Evolutionary conservation across 2,113 vertebrate species (phyloP).

Genomic region (Takifugu flavidus): DNA sequence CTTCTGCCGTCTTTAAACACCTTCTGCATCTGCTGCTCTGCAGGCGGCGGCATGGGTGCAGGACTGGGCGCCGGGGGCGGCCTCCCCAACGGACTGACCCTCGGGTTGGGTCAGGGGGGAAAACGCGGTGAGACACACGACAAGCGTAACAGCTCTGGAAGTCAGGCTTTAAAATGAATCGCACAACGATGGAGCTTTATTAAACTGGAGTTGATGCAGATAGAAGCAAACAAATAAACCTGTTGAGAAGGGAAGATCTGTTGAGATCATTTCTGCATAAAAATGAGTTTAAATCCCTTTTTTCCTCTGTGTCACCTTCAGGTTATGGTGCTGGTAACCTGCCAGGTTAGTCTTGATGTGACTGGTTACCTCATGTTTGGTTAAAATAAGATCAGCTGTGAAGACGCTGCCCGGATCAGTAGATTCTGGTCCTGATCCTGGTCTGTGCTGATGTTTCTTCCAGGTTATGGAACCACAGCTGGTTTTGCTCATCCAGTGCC

Average conservation of each 20-base stretch:
- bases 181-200: background rate
- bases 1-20: background rate
- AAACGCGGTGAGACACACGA: constrained; percentile 53
- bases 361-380: no score
- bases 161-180: background rate
- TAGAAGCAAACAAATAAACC: no score
- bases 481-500: constrained; percentile 46
- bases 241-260: background rate
- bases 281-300: background rate
- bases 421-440: background rate
- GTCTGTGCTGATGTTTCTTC: constrained; percentile 15
- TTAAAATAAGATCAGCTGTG: no score
- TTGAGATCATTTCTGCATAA: background rate
- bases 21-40: background rate
- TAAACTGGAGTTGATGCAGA: no score
- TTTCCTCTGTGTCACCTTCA: no score
- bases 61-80: constrained; percentile 53
- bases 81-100: constrained; percentile 48
- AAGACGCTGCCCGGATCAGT: background rate
- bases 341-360: no score
- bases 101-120: constrained; percentile 43
- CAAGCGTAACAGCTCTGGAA: no score
- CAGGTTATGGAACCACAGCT: constrained; percentile 63
- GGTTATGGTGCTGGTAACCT: no score
- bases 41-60: constrained; percentile 23